Base-by-base conservation (phyloP, 2,113 vertebrate genomes). In the Hepsetus odoe region DNA sequence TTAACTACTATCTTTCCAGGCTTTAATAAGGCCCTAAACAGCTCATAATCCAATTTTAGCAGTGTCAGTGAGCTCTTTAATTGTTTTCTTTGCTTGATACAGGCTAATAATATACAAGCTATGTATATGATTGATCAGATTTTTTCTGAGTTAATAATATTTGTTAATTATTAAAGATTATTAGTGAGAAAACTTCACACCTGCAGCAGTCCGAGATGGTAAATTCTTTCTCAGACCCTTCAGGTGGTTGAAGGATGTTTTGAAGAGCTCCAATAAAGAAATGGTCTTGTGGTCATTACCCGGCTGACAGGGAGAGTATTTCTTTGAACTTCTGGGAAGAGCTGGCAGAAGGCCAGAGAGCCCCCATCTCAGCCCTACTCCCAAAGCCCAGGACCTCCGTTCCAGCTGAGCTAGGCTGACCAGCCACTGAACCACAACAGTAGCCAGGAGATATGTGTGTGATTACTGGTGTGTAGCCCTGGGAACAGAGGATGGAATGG, bases 391-490 rank as follows among this genome's bases (percentile, higher is more conserved):
- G 16, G 49, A 40, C 14, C 13, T 61, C 59, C 32, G 85, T 87
- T 72, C 76, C 84, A 85, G 85, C 81, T 88, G 84, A 89, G 82
- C 67, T 85, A 69, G 68, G 70, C 82, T 91, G 91, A 89, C 87
- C 81, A 30, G 61, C 79, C 69, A 6, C 73, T 90, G 90, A 90
- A 88, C 87, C 82, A 79, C 77, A 33, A 0, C 80, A 75, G 78
- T 72, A 74, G 61, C 67, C 82, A 66, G 66, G 74, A 72, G 28
- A 44, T 49, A 42, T 66, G 38, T 80, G 81, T 84, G 75, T 86
- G 84, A 80, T 82, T 79, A 87, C 26, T 87, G 83, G 46, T 85
- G 82, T 80, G 77, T 40, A 82, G 32, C 56, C 56, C 33, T 65
- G 74, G 58, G 74, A 44, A 22, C 61, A 28, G 20, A 56, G 56